phyloP scores from a whole-genome alignment of 1,140 invertebrate genomes.

The Sarcophaga bullata region DNA sequence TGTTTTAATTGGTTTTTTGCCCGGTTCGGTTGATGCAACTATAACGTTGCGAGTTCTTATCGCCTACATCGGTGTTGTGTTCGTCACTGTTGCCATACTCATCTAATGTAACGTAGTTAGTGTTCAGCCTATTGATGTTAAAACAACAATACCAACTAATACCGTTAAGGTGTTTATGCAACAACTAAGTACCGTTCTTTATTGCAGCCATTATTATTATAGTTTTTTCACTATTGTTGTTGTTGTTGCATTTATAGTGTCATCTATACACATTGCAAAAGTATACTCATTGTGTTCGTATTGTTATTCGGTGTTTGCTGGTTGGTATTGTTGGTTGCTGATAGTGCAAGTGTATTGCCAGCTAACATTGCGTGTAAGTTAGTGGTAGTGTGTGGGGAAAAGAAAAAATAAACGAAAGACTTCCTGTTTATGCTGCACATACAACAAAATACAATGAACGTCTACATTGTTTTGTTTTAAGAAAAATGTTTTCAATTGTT shows the following conservation, averaged over 20 bases:
- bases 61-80: too few relatives aligned
- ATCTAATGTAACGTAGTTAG: conserved; percentile 8
- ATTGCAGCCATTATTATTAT: background rate
- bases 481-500: too few relatives aligned
- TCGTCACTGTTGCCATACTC: too few relatives aligned
- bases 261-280: too few relatives aligned
- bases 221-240: background rate
- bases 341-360: conserved; percentile 1
- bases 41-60: too few relatives aligned
- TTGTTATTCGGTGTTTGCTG: too few relatives aligned
- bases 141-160: background rate
- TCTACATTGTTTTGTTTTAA: background rate
- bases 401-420: conserved; percentile 15
- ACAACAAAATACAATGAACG: background rate
- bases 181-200: too few relatives aligned
- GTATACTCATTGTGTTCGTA: background rate
- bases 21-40: background rate
- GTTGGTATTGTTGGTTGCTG: background rate
- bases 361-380: background rate
- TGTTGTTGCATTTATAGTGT: background rate
- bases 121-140: conserved; percentile 20
- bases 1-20: too few relatives aligned
- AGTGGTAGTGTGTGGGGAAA: too few relatives aligned
- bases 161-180: conserved; percentile 16
- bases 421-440: conserved; percentile 18